Evolutionary conservation across 1,140 invertebrate species (phyloP).

Genomic region (Lordiphosa collinella): DNA sequence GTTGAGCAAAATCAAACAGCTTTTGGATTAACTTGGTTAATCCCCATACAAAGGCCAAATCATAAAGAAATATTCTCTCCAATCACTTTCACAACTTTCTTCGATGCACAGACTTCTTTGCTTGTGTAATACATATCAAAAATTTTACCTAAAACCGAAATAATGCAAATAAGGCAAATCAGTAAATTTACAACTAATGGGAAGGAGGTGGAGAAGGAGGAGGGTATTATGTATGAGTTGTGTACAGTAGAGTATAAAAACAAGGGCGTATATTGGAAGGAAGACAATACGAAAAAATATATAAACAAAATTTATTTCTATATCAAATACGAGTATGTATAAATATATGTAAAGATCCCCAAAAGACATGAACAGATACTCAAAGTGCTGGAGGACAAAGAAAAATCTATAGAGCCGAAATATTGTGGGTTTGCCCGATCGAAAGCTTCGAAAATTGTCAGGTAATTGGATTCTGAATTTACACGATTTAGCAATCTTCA

Average conservation of each 20-base stretch:
- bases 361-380: too few species aligned
- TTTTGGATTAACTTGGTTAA: conserved; percentile 69
- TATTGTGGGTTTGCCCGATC: too few species aligned
- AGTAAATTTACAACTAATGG: conserved; percentile 35
- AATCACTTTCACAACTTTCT: not conserved
- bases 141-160: conserved; percentile 43
- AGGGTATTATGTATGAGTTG: conserved; percentile 16
- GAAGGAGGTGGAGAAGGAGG: conserved; percentile 13
- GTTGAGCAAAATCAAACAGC: conserved; percentile 68
- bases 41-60: conserved; percentile 64
- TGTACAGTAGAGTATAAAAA: conserved; percentile 5
- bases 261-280: conserved; percentile 10
- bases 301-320: conserved; percentile 47
- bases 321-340: conserved; percentile 45
- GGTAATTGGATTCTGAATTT: too few species aligned
- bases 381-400: too few species aligned
- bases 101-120: conserved; percentile 47
- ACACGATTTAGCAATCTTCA: too few species aligned
- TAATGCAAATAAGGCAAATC: conserved; percentile 53
- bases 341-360: conserved; percentile 14
- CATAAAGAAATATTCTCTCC: conserved; percentile 49
- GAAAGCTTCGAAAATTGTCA: too few species aligned
- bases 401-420: too few species aligned
- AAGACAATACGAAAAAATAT: conserved; percentile 26
- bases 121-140: conserved; percentile 25